Evolutionary conservation across 2,888 invertebrate genomes (phyloP).

Genomic region (Agrotis segetum): DNA sequence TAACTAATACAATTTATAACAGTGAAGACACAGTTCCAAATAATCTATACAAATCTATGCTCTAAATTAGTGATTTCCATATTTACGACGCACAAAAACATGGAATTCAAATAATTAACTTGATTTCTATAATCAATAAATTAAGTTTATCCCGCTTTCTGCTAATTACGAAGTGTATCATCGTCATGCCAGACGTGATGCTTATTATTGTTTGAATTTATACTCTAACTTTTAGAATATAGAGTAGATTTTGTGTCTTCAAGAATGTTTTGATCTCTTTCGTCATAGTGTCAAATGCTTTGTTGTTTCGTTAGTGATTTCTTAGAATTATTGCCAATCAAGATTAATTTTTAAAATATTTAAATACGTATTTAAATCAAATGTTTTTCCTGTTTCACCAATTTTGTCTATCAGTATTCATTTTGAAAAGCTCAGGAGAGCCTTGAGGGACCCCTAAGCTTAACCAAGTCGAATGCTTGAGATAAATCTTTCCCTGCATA

Average conservation of each 20-base stretch:
- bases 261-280: constrained; percentile 5
- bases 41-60: constrained; percentile 52
- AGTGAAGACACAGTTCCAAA: constrained; percentile 31
- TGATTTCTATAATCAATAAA: constrained; percentile 56
- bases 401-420: neutral
- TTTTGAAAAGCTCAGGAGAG: neutral
- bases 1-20: constrained; percentile 50
- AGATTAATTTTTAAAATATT: constrained; percentile 15
- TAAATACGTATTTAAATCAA: neutral
- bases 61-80: constrained; percentile 55
- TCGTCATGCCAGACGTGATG: constrained; percentile 2
- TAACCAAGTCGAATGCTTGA: constrained; percentile 18
- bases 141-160: constrained; percentile 51
- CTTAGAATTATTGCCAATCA: constrained; percentile 7
- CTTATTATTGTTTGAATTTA: constrained; percentile 27
- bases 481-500: neutral
- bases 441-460: neutral
- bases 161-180: constrained; percentile 54
- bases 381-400: neutral
- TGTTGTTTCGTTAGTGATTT: constrained; percentile 33
- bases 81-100: constrained; percentile 54
- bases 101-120: constrained; percentile 57
- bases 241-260: constrained; percentile 9
- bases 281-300: constrained; percentile 24
- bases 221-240: neutral